phyloP scores from a whole-genome alignment of 2,888 invertebrate genomes.

The Vandiemenella viatica region DNA sequence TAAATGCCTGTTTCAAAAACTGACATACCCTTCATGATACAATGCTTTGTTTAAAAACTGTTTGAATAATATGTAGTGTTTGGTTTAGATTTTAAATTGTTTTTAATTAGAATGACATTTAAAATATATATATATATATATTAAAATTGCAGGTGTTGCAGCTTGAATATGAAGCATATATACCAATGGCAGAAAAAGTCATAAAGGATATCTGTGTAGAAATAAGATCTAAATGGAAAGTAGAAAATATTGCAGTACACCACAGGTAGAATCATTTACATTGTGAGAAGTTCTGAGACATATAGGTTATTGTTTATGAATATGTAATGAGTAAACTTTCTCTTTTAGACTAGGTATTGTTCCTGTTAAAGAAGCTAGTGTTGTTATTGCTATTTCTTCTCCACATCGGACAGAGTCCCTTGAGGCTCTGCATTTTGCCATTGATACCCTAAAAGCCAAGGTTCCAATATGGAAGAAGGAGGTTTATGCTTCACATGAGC shows the following conservation, averaged over 20 bases:
- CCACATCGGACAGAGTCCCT: constrained; percentile 72
- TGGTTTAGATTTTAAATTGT: no score
- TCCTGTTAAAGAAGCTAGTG: constrained; percentile 71
- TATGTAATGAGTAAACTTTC: not conserved
- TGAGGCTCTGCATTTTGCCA: constrained; percentile 65
- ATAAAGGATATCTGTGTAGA: constrained; percentile 62
- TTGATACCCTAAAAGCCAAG: constrained; percentile 67
- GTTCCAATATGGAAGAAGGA: constrained; percentile 98
- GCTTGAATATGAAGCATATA: constrained; percentile 87
- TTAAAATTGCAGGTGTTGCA: constrained; percentile 56
- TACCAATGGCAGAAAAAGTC: constrained; percentile 75
- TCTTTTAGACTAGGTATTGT: constrained; percentile 58
- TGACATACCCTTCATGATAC: no score
- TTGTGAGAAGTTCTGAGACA: no score
- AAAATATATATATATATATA: no score
- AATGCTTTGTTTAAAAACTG: no score
- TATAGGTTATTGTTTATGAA: not conserved
- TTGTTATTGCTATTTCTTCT: constrained; percentile 79
- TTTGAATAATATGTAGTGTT: no score
- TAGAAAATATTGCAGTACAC: constrained; percentile 69
- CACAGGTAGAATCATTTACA: constrained; percentile 46
- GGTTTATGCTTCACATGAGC: constrained; percentile 50
- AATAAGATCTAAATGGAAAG: constrained; percentile 56
- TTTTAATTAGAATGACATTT: no score
- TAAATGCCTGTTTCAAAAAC: no score